phyloP scores from a whole-genome alignment of 2,888 invertebrate species.

The Hemaris fuciformis region DNA sequence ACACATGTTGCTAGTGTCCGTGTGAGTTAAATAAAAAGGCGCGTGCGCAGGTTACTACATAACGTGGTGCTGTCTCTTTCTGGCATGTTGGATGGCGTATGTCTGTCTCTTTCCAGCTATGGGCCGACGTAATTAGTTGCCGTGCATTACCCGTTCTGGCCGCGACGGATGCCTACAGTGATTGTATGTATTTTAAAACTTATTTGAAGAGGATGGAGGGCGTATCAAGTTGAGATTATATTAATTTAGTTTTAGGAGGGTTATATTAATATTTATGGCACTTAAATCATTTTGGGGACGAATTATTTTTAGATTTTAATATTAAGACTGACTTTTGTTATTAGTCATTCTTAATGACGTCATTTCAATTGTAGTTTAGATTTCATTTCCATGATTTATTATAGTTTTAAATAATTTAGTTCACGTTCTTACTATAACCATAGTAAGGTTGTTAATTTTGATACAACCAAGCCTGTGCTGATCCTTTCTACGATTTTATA shows the following conservation, averaged over 20 bases:
- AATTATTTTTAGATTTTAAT: background rate
- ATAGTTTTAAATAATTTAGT: no score
- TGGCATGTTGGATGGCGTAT: slow-evolving; percentile 19
- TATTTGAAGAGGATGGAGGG: background rate
- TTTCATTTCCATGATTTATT: no score
- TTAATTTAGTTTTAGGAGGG: background rate
- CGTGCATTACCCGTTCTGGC: slow-evolving; percentile 47
- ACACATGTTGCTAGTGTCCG: slow-evolving; percentile 23
- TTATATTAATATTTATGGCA: background rate
- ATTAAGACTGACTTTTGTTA: no score
- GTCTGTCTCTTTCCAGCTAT: slow-evolving; percentile 36
- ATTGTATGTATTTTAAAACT: slow-evolving; percentile 21
- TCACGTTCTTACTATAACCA: no score
- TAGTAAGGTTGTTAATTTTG: no score
- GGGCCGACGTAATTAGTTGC: slow-evolving; percentile 50
- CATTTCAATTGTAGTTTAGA: no score
- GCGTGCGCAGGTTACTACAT: slow-evolving; percentile 61
- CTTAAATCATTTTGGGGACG: background rate
- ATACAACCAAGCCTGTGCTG: no score
- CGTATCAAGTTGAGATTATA: background rate
- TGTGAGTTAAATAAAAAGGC: slow-evolving; percentile 55
- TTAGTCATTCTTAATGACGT: no score
- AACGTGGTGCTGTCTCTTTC: slow-evolving; percentile 44
- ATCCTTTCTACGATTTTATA: no score
- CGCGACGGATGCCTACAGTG: slow-evolving; percentile 34